Percentiles rank a stretch among this genome's conserved stretches.
phyloP scores from a whole-genome alignment of 2,888 invertebrate species.

The Pollenia griseotomentosa region DNA sequence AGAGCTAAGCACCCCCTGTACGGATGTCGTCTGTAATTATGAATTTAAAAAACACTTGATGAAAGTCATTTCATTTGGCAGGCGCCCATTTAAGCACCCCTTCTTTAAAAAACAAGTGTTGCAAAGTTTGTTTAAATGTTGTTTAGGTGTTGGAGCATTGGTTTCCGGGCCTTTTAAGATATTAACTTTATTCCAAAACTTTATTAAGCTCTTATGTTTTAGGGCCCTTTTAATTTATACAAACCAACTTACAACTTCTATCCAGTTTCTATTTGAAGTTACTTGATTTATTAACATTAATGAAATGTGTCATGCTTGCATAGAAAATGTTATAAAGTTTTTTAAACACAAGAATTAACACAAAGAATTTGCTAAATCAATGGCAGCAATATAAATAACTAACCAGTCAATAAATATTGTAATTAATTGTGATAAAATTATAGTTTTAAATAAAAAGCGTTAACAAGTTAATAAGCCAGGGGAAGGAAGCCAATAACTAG shows the following conservation, averaged over 20 bases:
- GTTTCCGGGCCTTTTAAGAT: too few species aligned
- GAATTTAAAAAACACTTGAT: neutral
- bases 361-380: slow-evolving; percentile 35
- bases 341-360: slow-evolving; percentile 16
- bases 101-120: too few species aligned
- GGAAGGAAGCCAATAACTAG: too few species aligned
- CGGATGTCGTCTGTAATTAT: neutral
- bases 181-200: too few species aligned
- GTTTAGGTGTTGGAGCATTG: too few species aligned
- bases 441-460: neutral
- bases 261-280: neutral
- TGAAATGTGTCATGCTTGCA: slow-evolving; percentile 12
- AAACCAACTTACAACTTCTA: neutral
- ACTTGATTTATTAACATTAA: slow-evolving; percentile 3
- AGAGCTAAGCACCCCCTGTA: too few species aligned
- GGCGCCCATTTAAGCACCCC: too few species aligned
- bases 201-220: neutral
- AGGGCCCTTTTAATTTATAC: neutral
- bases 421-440: slow-evolving; percentile 42
- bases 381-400: slow-evolving; percentile 35
- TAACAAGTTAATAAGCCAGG: neutral
- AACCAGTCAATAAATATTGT: slow-evolving; percentile 33
- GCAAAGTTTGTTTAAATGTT: too few species aligned
- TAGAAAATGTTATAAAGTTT: neutral
- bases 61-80: neutral